Conservation (phyloP, 1,140 invertebrate species). For the Vanessa tameamea region DNA sequence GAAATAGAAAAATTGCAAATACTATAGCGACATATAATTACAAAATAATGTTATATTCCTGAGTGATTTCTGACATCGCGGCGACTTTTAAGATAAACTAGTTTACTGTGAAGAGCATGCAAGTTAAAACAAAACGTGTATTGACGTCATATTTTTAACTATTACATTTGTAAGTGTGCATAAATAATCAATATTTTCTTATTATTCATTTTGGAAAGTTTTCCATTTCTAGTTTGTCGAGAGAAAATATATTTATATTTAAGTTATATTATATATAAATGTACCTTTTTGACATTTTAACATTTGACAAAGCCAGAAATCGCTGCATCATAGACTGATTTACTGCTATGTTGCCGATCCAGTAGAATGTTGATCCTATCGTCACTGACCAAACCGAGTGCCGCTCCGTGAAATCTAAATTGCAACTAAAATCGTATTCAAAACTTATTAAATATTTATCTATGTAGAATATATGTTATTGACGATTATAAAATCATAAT, state of each 20-base stretch:
- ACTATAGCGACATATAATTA: too few species aligned
- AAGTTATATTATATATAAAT: too few species aligned
- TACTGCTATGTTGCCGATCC: conserved; percentile 89
- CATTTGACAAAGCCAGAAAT: conserved; percentile 86
- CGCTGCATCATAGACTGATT: conserved; percentile 92
- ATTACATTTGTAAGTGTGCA: background rate
- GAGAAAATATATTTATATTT: background rate
- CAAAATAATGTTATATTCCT: too few species aligned
- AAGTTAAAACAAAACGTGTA: too few species aligned
- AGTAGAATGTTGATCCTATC: conserved; percentile 87
- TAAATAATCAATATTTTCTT: background rate
- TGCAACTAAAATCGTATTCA: conserved; percentile 43
- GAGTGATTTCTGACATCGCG: too few species aligned
- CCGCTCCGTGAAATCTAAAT: conserved; percentile 60
- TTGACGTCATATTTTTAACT: background rate
- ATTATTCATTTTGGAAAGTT: too few species aligned
- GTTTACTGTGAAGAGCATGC: too few species aligned
- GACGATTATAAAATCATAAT: conserved; percentile 11
- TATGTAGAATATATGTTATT: background rate
- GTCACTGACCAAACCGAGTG: conserved; percentile 67
- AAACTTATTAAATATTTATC: background rate
- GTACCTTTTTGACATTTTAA: conserved; percentile 86
- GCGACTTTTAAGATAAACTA: too few species aligned
- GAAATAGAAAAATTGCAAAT: conserved; percentile 37
- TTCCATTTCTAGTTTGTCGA: too few species aligned